Conservation (phyloP, 2,113 vertebrate genomes). For the Vulpes lagopus region DNA sequence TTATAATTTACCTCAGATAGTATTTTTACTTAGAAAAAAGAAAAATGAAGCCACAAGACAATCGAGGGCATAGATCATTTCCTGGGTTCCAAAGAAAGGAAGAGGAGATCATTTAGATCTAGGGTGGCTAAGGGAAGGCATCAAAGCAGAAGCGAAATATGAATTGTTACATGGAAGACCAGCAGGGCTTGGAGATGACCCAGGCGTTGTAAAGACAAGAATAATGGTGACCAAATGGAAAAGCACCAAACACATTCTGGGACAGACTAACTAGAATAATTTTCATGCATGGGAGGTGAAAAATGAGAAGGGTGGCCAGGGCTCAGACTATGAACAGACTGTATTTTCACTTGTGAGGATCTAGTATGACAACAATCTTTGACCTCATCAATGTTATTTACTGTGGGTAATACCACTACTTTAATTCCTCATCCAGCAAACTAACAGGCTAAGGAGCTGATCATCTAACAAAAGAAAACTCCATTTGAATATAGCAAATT, state of each 20-base stretch:
- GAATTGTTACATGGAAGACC: neutral
- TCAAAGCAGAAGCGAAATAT: neutral
- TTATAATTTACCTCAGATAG: neutral
- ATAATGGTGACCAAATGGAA: neutral
- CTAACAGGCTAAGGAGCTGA: neutral
- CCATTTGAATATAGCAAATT: neutral
- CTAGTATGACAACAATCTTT: neutral
- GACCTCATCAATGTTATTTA: neutral
- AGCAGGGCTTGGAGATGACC: neutral
- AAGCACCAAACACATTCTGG: neutral
- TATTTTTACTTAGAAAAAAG: constrained; percentile 15
- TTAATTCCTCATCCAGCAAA: neutral
- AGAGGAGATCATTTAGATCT: neutral
- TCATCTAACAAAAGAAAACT: neutral
- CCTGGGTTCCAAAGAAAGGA: neutral
- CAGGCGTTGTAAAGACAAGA: neutral
- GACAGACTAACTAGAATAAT: neutral
- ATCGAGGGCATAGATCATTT: neutral
- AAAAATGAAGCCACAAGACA: neutral
- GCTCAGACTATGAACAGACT: neutral
- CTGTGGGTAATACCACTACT: neutral
- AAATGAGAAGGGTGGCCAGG: neutral
- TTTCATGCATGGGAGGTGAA: neutral
- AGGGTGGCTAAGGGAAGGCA: neutral
- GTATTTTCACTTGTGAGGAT: neutral